A percentile compares a stretch with the other conserved stretches of the same genome.
phyloP scores from a whole-genome alignment of 2,888 invertebrate species.

The Stenodera caucasica region DNA sequence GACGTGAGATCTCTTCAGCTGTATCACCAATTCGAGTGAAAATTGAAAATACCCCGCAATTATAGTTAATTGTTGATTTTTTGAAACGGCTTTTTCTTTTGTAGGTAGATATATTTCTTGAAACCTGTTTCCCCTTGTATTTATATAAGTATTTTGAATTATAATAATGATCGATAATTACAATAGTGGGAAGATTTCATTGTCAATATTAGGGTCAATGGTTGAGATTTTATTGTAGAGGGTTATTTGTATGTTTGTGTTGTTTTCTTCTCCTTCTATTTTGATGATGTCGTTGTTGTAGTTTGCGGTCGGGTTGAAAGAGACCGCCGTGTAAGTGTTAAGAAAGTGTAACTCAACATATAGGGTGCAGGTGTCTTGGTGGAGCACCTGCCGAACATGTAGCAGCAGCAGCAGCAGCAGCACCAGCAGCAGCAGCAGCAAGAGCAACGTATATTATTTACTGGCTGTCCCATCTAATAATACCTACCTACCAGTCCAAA shows the following conservation, averaged over 20 bases:
- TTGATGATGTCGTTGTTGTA: not conserved
- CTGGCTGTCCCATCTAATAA: too few relatives aligned
- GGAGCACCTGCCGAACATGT: constrained; percentile 38
- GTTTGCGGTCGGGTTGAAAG: constrained; percentile 18
- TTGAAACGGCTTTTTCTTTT: not conserved
- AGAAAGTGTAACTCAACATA: constrained; percentile 47
- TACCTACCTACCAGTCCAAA: too few relatives aligned
- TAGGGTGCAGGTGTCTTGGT: constrained; percentile 40
- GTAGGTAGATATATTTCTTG: not conserved
- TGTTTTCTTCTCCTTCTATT: too few relatives aligned
- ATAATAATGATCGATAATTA: not conserved
- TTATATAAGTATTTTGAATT: too few relatives aligned
- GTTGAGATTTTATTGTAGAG: not conserved
- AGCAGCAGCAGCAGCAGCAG: constrained; percentile 12
- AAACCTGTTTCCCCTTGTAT: not conserved
- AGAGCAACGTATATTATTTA: too few relatives aligned
- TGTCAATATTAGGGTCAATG: not conserved
- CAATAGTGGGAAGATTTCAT: not conserved
- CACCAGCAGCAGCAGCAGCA: not conserved
- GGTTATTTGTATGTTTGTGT: too few relatives aligned
- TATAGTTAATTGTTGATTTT: constrained; percentile 1
- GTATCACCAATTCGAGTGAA: not conserved
- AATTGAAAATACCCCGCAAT: not conserved
- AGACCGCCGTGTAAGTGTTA: constrained; percentile 35
- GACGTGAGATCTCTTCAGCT: not conserved